phyloP scores from a whole-genome alignment of 1,140 invertebrate species.

The Heterodera schachtii region DNA sequence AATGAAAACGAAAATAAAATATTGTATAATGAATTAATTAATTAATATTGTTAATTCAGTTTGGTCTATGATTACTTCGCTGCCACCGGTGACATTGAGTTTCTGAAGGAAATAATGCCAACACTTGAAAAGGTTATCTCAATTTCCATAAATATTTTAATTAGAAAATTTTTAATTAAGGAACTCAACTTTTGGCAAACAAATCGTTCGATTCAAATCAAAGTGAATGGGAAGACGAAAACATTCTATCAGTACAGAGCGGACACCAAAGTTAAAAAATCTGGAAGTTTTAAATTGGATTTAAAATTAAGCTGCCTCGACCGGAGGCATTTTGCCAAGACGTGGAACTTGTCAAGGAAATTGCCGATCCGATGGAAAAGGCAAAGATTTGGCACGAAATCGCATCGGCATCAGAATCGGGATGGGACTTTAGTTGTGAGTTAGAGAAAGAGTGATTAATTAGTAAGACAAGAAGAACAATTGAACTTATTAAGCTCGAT shows the following conservation, averaged over 20 bases:
- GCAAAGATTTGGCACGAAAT: slow-evolving; percentile 49
- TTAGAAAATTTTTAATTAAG: neutral
- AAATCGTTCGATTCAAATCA: slow-evolving; percentile 64
- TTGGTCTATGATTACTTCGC: no score
- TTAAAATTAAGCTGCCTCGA: slow-evolving; percentile 67
- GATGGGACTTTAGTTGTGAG: slow-evolving; percentile 67
- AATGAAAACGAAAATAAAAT: no score
- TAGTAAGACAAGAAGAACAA: neutral
- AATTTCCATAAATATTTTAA: no score
- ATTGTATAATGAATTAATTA: no score
- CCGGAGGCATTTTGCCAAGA: slow-evolving; percentile 59
- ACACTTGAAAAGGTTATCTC: neutral
- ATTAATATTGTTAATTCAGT: no score
- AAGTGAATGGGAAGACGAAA: slow-evolving; percentile 21
- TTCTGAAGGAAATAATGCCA: neutral
- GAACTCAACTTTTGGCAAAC: slow-evolving; percentile 70
- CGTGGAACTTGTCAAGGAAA: slow-evolving; percentile 26
- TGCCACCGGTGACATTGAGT: no score
- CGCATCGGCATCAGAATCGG: slow-evolving; percentile 67
- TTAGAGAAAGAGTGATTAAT: no score
- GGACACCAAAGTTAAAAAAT: slow-evolving; percentile 67
- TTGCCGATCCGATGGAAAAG: slow-evolving; percentile 36
- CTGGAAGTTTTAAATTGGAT: no score
- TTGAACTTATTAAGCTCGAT: neutral
- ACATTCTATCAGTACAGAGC: slow-evolving; percentile 62